A percentile compares a stretch with the other conserved stretches of the same genome.
Evolutionary conservation across 2,113 vertebrate species (phyloP).

Genomic region (Misgurnus mizolepis): DNA sequence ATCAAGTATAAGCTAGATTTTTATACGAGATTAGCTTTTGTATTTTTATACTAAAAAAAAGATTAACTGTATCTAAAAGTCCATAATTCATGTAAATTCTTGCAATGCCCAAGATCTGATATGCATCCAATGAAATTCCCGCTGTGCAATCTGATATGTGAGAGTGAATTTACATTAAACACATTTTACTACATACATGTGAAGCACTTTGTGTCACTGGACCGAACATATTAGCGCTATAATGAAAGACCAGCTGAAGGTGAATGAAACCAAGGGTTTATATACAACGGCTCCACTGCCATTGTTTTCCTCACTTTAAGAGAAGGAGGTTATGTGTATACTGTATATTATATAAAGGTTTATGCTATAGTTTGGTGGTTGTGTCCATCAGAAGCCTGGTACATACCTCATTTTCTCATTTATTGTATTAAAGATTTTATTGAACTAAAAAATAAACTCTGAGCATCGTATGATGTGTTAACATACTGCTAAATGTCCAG

Average conservation of each 20-base stretch:
- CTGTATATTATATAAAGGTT: background rate
- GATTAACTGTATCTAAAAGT: background rate
- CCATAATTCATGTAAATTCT: no score
- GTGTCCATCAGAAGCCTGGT: slow-evolving; percentile 1
- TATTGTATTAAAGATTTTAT: background rate
- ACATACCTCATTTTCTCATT: slow-evolving; percentile 27
- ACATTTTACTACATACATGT: slow-evolving; percentile 6
- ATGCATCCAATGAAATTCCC: background rate
- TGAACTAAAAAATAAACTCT: slow-evolving; percentile 1
- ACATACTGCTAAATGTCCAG: background rate
- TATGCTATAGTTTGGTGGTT: slow-evolving; percentile 25
- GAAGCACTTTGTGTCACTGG: slow-evolving; percentile 36
- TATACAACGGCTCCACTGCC: slow-evolving; percentile 15
- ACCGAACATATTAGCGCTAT: background rate
- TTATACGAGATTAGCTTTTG: slow-evolving; percentile 51
- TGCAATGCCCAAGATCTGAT: no score
- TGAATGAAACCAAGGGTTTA: slow-evolving; percentile 26
- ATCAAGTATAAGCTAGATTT: slow-evolving; percentile 41
- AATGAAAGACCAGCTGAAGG: background rate
- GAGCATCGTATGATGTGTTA: slow-evolving; percentile 15
- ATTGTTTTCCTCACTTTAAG: background rate
- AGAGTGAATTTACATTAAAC: slow-evolving; percentile 14
- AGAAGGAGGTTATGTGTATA: background rate
- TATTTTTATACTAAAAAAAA: slow-evolving; percentile 55
- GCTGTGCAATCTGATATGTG: slow-evolving; percentile 1